Evolutionary conservation across 2,113 vertebrate genomes (phyloP).

Genomic region (Aythya baeri): DNA sequence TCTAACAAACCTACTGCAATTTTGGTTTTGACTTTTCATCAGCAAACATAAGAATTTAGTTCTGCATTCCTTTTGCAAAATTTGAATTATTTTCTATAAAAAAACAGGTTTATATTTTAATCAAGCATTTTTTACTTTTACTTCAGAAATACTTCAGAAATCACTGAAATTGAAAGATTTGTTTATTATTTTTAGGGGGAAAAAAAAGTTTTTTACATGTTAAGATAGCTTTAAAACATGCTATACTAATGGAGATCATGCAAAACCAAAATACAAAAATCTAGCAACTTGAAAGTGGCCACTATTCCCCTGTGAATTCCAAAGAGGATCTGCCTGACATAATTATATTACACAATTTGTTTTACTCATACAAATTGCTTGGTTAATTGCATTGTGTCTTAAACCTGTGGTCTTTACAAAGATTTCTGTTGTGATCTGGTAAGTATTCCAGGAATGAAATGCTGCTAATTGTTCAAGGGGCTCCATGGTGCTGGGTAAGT

Average conservation of each 20-base stretch:
- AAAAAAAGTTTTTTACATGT: too few relatives aligned
- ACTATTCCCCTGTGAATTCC: neutral
- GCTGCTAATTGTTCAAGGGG: neutral
- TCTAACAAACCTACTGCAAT: neutral
- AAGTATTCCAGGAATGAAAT: neutral
- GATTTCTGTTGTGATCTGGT: neutral
- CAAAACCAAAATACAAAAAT: neutral
- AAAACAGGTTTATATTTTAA: neutral
- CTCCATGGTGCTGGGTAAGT: neutral
- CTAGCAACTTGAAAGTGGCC: neutral
- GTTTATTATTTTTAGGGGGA: neutral
- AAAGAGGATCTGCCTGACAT: neutral
- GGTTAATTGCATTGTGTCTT: neutral
- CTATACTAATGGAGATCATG: neutral
- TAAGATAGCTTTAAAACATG: neutral
- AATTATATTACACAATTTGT: neutral
- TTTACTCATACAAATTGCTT: neutral
- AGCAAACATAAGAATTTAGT: neutral
- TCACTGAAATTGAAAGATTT: neutral
- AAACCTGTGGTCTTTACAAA: neutral
- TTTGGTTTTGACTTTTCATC: neutral
- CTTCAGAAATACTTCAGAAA: neutral
- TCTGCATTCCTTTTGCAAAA: neutral
- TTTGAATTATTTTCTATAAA: neutral
- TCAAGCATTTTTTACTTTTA: neutral